Base-by-base conservation (phyloP, 2,797 vertebrate genomes). In the Xenentodon cancila region DNA sequence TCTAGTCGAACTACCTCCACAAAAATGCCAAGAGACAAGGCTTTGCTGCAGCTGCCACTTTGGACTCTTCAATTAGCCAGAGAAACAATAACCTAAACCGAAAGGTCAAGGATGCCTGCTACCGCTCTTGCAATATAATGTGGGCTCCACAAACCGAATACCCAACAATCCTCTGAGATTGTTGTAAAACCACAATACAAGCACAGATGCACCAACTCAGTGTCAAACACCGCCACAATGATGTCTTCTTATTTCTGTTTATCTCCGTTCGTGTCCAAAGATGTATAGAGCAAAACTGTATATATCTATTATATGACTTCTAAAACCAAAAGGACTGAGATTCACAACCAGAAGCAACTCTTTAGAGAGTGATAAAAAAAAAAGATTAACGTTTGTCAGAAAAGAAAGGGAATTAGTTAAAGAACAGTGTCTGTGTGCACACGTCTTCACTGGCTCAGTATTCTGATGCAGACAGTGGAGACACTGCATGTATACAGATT, bases 41-140 rank as follows among this genome's bases (percentile, higher is more conserved):
- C 69, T 53, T 73, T 27, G 37, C 61, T 43, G 40, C 1, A 52
- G 34, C 47, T 58, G 37, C 59, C 53, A 45, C 58, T 60, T 55
- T 15, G 20, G 25, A 9, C 37, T 30, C 50, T 52, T 16, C n/a
- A 32, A 30, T 52, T 32, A 52, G 27, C 8, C 50, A 30, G 8
- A 52, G 45, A 59, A 49, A 6, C 5, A 43, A 63, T 9, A 21
- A 44, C 25, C 16, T 17, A 7, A 53, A 63, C 43, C 76, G n/a
- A 86, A 61, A 68, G 64, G 84, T 81, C 79, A 81, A 82, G 71
- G 59, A 34, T 75, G 68, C 78, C 72, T 40, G 68, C 25, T 25
- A 25, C 25, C 3, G 3, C 25, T 25, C 25, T 56, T 45, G 40
- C 63, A 20, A 53, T 60, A 50, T 73, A 74, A 78, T 45, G 37